Evolutionary conservation across 1,140 invertebrate species (phyloP).

Genomic region (Scaptodrosophila lebanonensis): DNA sequence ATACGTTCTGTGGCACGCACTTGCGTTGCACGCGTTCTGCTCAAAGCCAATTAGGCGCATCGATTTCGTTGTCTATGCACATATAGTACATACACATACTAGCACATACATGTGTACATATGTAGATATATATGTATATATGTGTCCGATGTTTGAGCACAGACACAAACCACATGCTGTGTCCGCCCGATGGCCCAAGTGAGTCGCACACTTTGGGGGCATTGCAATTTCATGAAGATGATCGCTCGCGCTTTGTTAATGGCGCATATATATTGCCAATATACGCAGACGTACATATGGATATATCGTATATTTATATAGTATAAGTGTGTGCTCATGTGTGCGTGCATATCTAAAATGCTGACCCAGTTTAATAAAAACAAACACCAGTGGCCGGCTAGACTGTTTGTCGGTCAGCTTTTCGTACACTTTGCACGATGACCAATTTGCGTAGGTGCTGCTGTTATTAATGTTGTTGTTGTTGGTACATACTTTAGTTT

Average conservation of each 20-base stretch:
- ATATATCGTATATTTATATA: conserved; percentile 14
- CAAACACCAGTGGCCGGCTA: too few relatives aligned
- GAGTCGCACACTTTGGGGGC: conserved; percentile 53
- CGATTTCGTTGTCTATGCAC: conserved; percentile 42
- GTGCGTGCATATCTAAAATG: conserved; percentile 5
- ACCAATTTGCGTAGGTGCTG: conserved; percentile 5
- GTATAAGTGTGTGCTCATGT: conserved; percentile 3
- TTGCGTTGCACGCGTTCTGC: conserved; percentile 36
- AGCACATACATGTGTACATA: too few relatives aligned
- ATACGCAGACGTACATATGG: conserved; percentile 13
- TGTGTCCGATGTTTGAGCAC: conserved; percentile 54
- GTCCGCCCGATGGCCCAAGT: conserved; percentile 54
- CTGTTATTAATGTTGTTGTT: too few relatives aligned
- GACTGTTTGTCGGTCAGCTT: too few relatives aligned
- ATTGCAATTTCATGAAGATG: too few relatives aligned
- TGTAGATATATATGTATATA: too few relatives aligned
- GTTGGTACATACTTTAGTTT: conserved; percentile 20
- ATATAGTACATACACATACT: too few relatives aligned
- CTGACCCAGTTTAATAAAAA: conserved; percentile 36
- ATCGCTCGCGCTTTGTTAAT: conserved; percentile 34
- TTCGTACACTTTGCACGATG: too few relatives aligned
- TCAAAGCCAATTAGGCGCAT: conserved; percentile 63
- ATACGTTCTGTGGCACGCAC: too few relatives aligned
- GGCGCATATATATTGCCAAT: conserved; percentile 39
- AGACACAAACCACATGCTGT: conserved; percentile 63